Conservation (phyloP, 2,113 vertebrate species). For the Jaculus jaculus region DNA sequence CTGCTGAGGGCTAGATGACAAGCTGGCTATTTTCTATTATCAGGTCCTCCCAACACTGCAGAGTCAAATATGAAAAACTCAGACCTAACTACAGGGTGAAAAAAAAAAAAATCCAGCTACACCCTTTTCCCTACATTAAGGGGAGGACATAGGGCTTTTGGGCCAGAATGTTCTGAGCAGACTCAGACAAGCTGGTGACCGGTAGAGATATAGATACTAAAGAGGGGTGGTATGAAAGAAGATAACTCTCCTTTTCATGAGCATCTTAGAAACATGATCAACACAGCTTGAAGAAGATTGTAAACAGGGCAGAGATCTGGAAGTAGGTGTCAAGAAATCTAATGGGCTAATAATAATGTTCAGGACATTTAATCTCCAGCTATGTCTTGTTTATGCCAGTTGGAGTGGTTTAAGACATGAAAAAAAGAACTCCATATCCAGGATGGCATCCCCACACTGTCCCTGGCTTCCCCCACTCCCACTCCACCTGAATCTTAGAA, state of each 20-base stretch:
- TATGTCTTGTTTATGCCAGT: slow-evolving; percentile 57
- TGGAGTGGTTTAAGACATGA: not conserved
- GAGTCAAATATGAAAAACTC: not conserved
- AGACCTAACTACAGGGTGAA: not conserved
- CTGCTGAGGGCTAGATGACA: not conserved
- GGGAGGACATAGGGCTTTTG: not conserved
- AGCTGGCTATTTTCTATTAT: not conserved
- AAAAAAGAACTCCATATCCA: not conserved
- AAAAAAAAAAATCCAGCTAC: not conserved
- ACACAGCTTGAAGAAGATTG: not conserved
- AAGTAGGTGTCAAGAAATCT: slow-evolving; percentile 1
- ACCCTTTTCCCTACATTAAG: not conserved
- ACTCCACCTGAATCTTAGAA: not conserved
- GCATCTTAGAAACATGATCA: not conserved
- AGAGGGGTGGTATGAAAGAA: not conserved
- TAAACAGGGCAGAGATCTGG: not conserved
- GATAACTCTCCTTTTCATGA: not conserved
- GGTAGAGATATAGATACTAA: not conserved
- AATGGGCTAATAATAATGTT: slow-evolving; percentile 32
- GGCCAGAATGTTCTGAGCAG: not conserved
- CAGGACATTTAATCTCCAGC: slow-evolving; percentile 74
- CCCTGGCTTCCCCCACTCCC: not conserved
- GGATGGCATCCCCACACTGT: not conserved
- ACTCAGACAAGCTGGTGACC: not conserved
- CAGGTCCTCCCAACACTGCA: not conserved